Evolutionary conservation across 2,113 vertebrate genomes (phyloP).

Genomic region (Zosterops japonicus): DNA sequence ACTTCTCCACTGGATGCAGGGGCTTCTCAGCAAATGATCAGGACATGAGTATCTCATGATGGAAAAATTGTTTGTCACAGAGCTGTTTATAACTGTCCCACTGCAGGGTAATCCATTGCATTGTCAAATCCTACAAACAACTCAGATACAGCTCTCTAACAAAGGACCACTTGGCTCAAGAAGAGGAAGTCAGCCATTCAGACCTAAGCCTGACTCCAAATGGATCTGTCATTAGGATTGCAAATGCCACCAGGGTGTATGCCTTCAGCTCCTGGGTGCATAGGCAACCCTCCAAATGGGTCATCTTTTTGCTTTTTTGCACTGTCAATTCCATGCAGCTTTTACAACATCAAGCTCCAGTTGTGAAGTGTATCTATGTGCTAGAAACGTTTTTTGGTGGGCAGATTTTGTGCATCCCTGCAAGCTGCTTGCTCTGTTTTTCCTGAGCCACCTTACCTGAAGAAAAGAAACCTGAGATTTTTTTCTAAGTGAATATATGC

Average conservation of each 20-base stretch:
- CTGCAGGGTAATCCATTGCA: background rate
- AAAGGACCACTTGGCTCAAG: background rate
- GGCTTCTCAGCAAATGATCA: background rate
- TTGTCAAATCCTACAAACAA: background rate
- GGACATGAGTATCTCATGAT: background rate
- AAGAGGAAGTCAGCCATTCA: background rate
- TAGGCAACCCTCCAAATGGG: background rate
- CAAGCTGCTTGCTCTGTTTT: background rate
- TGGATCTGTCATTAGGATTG: background rate
- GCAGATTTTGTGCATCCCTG: background rate
- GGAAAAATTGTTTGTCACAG: background rate
- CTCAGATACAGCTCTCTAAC: background rate
- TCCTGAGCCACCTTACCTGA: background rate
- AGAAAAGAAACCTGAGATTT: background rate
- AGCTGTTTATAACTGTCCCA: background rate
- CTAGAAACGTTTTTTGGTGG: background rate
- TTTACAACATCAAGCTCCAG: background rate
- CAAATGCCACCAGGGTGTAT: rapidly evolving
- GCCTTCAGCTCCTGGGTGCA: background rate
- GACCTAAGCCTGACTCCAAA: background rate
- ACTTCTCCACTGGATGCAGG: background rate
- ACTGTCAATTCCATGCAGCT: background rate
- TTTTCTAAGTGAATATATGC: background rate
- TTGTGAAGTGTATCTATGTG: background rate
- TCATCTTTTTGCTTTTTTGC: background rate